Percentiles rank a stretch among this genome's conserved stretches.
Evolutionary conservation across 2,113 vertebrate species (phyloP).

Genomic region (Cinclus cinclus): DNA sequence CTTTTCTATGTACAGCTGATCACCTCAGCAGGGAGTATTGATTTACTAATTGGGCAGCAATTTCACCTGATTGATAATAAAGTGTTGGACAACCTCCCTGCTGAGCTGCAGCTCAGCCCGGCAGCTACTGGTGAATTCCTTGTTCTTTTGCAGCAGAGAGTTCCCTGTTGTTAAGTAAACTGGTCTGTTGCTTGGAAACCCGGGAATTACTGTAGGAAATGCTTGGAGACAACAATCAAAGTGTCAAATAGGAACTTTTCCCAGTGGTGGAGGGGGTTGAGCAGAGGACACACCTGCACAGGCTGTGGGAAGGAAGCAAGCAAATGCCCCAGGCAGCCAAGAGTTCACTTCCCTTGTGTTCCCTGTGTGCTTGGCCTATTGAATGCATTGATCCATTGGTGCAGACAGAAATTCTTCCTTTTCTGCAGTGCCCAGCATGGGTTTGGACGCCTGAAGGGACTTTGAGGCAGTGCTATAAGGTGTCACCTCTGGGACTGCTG

Average conservation of each 20-base stretch:
- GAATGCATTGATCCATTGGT: neutral
- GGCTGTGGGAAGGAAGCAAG: neutral
- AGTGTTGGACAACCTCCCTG: slow-evolving; percentile 55
- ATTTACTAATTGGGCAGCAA: slow-evolving; percentile 53
- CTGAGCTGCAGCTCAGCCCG: slow-evolving; percentile 39
- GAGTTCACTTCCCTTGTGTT: neutral
- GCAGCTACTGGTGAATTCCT: slow-evolving; percentile 23
- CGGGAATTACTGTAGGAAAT: slow-evolving; percentile 6
- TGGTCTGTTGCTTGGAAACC: slow-evolving; percentile 71
- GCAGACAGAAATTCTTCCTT: neutral
- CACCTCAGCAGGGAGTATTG: neutral
- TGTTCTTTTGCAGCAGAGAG: slow-evolving; percentile 51
- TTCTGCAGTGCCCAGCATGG: fast-evolving
- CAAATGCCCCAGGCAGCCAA: neutral
- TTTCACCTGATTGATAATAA: slow-evolving; percentile 54
- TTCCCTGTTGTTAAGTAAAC: slow-evolving; percentile 60
- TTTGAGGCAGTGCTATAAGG: fast-evolving
- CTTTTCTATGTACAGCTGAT: neutral
- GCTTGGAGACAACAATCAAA: neutral
- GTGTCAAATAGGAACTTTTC: neutral
- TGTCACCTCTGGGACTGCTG: neutral
- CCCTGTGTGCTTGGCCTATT: neutral
- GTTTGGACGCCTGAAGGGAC: neutral
- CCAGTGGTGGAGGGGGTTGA: neutral
- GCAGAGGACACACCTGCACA: neutral